Conservation (phyloP, 2,797 vertebrate species). For the Macrochelys suwanniensis region DNA sequence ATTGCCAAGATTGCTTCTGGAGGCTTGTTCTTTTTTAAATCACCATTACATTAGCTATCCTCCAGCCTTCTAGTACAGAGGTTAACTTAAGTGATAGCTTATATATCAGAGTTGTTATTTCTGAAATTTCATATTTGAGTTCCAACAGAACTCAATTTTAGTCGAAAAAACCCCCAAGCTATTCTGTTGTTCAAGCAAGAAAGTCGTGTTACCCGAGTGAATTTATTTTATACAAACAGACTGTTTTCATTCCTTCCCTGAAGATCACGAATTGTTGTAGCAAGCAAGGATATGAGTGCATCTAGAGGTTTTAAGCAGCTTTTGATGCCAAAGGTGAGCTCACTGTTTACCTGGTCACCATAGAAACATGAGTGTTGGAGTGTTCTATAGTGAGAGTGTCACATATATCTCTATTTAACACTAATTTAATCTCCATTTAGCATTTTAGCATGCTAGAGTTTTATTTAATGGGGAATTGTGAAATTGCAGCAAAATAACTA, state of each 20-base stretch:
- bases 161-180: too few species aligned
- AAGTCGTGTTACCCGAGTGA: not conserved
- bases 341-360: slow-evolving; percentile 50
- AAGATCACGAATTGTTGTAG: not conserved
- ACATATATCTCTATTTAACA: slow-evolving; percentile 10
- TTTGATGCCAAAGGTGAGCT: slow-evolving; percentile 67
- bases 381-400: not conserved
- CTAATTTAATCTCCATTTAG: slow-evolving; percentile 31
- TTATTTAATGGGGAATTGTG: not conserved
- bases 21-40: too few species aligned
- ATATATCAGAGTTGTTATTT: too few species aligned
- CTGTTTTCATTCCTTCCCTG: not conserved
- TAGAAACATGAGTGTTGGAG: slow-evolving; percentile 31
- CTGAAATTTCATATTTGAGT: too few species aligned
- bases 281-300: not conserved
- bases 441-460: not conserved
- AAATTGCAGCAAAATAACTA: not conserved
- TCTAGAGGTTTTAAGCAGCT: slow-evolving; percentile 53
- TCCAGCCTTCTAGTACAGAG: too few species aligned
- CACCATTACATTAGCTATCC: too few species aligned
- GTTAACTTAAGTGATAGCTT: too few species aligned
- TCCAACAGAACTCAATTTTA: too few species aligned
- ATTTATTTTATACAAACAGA: too few species aligned
- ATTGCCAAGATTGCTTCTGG: too few species aligned
- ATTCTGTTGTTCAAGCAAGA: not conserved